Evolutionary conservation across 2,113 vertebrate species (phyloP).

Genomic region (Perca schrenkii): DNA sequence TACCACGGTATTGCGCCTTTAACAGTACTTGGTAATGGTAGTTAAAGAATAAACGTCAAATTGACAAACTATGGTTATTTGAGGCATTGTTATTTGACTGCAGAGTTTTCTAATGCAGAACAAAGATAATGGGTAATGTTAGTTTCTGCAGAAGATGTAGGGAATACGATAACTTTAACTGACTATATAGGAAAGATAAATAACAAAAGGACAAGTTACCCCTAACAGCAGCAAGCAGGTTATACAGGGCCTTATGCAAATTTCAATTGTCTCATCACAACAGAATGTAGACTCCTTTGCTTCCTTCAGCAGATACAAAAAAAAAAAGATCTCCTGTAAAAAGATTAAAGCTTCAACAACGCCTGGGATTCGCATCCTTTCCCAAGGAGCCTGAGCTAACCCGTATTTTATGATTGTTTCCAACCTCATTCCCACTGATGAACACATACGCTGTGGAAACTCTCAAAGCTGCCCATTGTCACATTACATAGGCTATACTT

Average conservation of each 20-base stretch:
- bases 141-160: constrained; percentile 26
- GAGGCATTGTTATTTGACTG: constrained; percentile 71
- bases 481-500: constrained; percentile 29
- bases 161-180: constrained; percentile 16
- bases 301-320: constrained; percentile 8
- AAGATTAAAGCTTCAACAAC: not conserved
- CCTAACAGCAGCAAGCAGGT: not conserved
- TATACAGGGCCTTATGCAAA: not conserved
- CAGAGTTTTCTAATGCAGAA: constrained; percentile 38
- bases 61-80: constrained; percentile 73
- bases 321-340: constrained; percentile 25
- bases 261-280: not conserved
- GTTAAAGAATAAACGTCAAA: constrained; percentile 77
- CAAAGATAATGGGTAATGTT: constrained; percentile 25
- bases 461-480: constrained; percentile 30
- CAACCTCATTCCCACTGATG: constrained; percentile 53
- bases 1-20: constrained; percentile 43
- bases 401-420: constrained; percentile 57
- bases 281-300: not conserved
- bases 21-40: constrained; percentile 71
- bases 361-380: constrained; percentile 47
- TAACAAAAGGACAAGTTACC: not conserved
- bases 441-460: constrained; percentile 44
- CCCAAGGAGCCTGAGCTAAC: constrained; percentile 35
- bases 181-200: constrained; percentile 5